Base-by-base conservation (phyloP, 2,113 vertebrate species). In the Nycticryphes semicollaris region DNA sequence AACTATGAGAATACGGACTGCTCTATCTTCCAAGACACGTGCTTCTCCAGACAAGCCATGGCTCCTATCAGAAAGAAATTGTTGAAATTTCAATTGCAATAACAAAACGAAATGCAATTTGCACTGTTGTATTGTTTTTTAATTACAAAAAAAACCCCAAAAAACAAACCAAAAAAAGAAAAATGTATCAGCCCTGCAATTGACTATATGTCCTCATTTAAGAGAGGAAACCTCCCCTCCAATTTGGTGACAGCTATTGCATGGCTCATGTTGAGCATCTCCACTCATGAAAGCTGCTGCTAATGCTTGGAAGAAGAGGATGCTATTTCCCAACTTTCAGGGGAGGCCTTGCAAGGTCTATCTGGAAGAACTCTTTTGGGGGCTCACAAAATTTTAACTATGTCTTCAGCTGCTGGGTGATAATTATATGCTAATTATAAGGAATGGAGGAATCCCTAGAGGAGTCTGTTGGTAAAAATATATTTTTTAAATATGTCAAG, bases 371-470 rank as follows among this genome's bases (percentile, higher is more conserved):
- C 19, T 30, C 85, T 91, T 86, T 39, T 41, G 59, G 57, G 91
- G 86, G 47, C 95, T 60, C 83, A 96, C 84, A 75, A 91, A 84
- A 84, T 93, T 83, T 96, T 91, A 96, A 94, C 93, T 95, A 91
- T 59, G 94, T 94, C 95, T 97, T 96, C 76, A 94, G 84, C 45
- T 93, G 21, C 64, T 84, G 76, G 83, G 69, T 91, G 87, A 95
- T 94, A 96, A 96, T 93, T 94, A 84, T 86, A 95, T 93, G 95
- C 94, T 97, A 94, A 96, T 93, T 96, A 94, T 92, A 96, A 93
- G 66, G 74, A 92, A 94, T 28, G 31, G n/a, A 72, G 33, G 41
- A 90, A 51, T 93, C 88, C 67, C 85, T 53, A 85, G 56, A 85
- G 75, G 39, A 90, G 56, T 83, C 67, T 94, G 84, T 85, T 83